Conservation (phyloP, 2,113 vertebrate genomes). For the Poeciliopsis turrubarensis region DNA sequence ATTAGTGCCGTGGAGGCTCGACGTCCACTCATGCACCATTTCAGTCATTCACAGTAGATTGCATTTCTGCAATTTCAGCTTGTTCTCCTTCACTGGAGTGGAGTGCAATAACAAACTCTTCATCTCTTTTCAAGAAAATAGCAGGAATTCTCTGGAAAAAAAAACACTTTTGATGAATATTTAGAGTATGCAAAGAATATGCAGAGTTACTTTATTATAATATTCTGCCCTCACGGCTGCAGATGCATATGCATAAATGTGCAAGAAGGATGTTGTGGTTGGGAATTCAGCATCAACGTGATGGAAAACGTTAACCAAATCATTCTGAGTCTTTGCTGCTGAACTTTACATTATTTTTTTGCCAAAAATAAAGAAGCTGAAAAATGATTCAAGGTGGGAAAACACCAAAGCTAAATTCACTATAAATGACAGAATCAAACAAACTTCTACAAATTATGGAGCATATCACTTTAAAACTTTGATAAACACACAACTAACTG, state of each 20-base stretch:
- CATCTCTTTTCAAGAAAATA: slow-evolving; percentile 11
- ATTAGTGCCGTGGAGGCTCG: slow-evolving; percentile 39
- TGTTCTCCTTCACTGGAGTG: slow-evolving; percentile 45
- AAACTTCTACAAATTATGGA: neutral
- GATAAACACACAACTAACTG: neutral
- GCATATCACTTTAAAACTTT: neutral
- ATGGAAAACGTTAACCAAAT: neutral
- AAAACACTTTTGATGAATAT: neutral
- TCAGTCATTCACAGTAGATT: slow-evolving; percentile 43
- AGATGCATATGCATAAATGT: slow-evolving; percentile 15
- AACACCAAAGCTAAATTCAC: neutral
- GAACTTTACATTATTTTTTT: neutral
- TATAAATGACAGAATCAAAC: neutral
- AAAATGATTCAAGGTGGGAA: neutral
- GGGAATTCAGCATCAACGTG: neutral
- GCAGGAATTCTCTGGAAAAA: neutral
- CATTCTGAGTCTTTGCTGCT: neutral
- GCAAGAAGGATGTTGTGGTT: neutral
- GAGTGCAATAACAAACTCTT: slow-evolving; percentile 34
- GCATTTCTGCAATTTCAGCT: slow-evolving; percentile 50
- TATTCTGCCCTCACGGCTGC: neutral
- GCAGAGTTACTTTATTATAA: neutral
- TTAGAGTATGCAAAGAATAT: slow-evolving; percentile 18
- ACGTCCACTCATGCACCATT: slow-evolving; percentile 48
- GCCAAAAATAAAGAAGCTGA: neutral